Conservation (phyloP, 2,797 vertebrate genomes). For the Adrianichthys oophorus region DNA sequence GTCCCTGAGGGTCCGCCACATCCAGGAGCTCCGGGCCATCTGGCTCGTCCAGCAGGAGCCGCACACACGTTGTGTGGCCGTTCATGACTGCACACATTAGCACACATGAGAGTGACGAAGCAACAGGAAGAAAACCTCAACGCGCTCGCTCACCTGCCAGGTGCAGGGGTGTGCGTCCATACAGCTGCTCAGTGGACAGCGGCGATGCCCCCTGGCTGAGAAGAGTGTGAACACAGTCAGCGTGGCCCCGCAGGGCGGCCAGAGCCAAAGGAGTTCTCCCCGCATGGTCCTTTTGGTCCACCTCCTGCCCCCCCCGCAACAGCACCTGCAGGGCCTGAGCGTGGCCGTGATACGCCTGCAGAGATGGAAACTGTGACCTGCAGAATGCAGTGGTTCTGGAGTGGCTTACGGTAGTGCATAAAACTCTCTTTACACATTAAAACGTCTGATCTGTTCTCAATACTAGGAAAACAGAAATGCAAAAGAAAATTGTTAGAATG, state of each 20-base stretch:
- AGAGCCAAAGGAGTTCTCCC: constrained; percentile 90
- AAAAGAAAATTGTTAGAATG: too few species aligned
- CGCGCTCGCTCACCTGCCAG: constrained; percentile 83
- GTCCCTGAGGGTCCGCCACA: constrained; percentile 90
- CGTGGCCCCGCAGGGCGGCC: constrained; percentile 88
- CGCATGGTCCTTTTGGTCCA: constrained; percentile 89
- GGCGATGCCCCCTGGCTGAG: constrained; percentile 92
- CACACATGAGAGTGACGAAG: too few species aligned
- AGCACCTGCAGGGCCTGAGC: constrained; percentile 94
- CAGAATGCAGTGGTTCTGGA: too few species aligned
- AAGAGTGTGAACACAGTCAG: constrained; percentile 90
- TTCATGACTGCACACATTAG: constrained; percentile 84
- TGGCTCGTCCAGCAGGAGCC: constrained; percentile 89
- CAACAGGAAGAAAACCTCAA: not conserved
- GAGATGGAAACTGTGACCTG: not conserved
- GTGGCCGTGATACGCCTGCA: constrained; percentile 94
- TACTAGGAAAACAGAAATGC: too few species aligned
- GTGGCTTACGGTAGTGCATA: too few species aligned
- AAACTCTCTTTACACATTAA: too few species aligned
- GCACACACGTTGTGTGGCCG: constrained; percentile 91
- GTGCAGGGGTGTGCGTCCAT: constrained; percentile 87
- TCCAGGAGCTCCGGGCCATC: constrained; percentile 85
- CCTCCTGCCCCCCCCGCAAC: constrained; percentile 85
- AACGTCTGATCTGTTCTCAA: too few species aligned
- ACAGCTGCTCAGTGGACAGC: constrained; percentile 80